phyloP scores from a whole-genome alignment of 2,113 vertebrate genomes.

The Oriolus oriolus region DNA sequence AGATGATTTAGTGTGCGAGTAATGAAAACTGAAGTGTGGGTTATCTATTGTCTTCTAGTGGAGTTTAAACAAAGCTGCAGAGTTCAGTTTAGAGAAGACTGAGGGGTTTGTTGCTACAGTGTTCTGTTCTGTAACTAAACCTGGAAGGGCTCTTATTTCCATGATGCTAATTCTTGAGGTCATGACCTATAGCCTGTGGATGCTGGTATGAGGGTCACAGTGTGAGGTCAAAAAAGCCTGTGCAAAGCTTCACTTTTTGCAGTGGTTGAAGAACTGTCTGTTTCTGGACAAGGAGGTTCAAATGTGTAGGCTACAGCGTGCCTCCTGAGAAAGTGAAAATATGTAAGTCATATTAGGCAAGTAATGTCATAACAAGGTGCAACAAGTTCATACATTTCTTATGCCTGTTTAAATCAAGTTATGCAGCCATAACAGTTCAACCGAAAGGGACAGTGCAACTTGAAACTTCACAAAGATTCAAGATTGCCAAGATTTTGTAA shows the following conservation, averaged over 20 bases:
- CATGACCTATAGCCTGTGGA: constrained; percentile 66
- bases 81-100: constrained; percentile 13
- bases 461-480: neutral
- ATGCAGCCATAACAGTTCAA: neutral
- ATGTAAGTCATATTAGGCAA: constrained; percentile 19
- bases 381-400: constrained; percentile 7
- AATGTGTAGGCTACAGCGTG: neutral
- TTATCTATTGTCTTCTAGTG: constrained; percentile 42
- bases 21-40: constrained; percentile 28
- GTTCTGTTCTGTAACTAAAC: constrained; percentile 62
- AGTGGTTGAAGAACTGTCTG: constrained; percentile 12
- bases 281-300: constrained; percentile 15
- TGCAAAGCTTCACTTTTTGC: constrained; percentile 6
- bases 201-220: constrained; percentile 69
- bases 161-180: constrained; percentile 70
- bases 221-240: constrained; percentile 62
- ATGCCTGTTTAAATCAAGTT: neutral
- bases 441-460: neutral
- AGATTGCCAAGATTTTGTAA: neutral
- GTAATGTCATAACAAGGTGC: constrained; percentile 28
- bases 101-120: constrained; percentile 27
- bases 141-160: constrained; percentile 58
- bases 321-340: constrained; percentile 42
- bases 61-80: constrained; percentile 24
- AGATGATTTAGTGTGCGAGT: constrained; percentile 8